Evolutionary conservation across 2,113 vertebrate species (phyloP), one percentile per base, ranked within the genome.

Genomic region (Poeciliopsis prolifica): DNA sequence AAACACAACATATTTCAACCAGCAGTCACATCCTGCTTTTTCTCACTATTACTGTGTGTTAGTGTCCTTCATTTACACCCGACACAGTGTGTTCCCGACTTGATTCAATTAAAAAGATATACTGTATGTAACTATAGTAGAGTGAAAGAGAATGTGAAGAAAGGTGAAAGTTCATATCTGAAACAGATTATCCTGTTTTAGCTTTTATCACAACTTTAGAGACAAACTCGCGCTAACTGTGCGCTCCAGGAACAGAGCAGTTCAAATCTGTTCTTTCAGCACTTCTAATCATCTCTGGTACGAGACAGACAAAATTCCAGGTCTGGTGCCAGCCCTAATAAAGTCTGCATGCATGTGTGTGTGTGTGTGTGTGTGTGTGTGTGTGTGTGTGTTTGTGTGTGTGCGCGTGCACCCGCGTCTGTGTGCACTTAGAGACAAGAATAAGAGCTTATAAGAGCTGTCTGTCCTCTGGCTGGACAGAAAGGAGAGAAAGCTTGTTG

Each of bases 251-350:
- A 85, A 79, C 75, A 86, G 81, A 87, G 89, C 89, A 70, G 65
- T 86, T 80, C 82, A 85, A 88, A 79, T 84, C 75, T 78, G 68
- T 71, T 88, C 79, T 86, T 87, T 88, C 83, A 62, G 14, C 28
- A 12, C 68, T 65, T 86, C 67, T 35, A 31, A 14, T 80, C 75
- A 44, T 35, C 77, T 31, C 75, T 75, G 29, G 29, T 72, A 44
- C 29, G 29, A 79, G 58, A 84, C 82, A 72, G 82, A 88, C 81
- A 70, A 80, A 81, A 81, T 90, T 89, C 79, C 73, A 68, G 75
- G 26, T 13, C 68, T 69, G 80, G 81, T 85, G 87, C 86, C 89
- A 87, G 13, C 42, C 62, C 0, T 28, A 82, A 61, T 70, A 79
- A 75, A 33, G 29, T 60, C 72, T 40, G 40, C 11, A 0, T 37